Conservation (phyloP, 2,888 invertebrate genomes). For the Ceriagrion tenellum region DNA sequence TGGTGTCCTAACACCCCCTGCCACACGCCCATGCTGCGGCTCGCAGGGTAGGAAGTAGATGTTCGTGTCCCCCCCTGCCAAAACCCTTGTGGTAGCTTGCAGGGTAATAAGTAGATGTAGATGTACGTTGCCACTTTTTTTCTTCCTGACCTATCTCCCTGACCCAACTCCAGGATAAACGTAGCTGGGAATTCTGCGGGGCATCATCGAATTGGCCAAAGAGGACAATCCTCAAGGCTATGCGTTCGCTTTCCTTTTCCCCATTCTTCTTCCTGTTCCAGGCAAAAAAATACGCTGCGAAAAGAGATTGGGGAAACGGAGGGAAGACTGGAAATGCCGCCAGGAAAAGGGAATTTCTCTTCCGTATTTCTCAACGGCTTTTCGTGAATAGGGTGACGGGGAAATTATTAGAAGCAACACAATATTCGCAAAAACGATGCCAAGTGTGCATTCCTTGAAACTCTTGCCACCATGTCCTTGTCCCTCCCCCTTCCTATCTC, state of each 20-base stretch:
- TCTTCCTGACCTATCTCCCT: too few species aligned
- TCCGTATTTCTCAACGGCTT: neutral
- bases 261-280: neutral
- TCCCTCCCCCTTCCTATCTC: neutral
- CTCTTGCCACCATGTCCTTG: neutral
- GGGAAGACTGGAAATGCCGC: too few species aligned
- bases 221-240: neutral
- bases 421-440: neutral
- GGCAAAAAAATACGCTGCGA: neutral
- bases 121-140: too few species aligned
- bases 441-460: neutral
- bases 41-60: too few species aligned
- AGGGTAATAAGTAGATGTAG: too few species aligned
- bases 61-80: too few species aligned
- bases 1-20: too few species aligned
- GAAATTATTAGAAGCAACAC: neutral
- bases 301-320: neutral
- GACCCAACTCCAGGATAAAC: too few species aligned
- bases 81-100: too few species aligned
- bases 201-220: too few species aligned
- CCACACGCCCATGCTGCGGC: too few species aligned
- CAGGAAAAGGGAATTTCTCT: neutral
- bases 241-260: neutral
- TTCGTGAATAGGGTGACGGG: neutral
- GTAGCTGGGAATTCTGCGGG: too few species aligned